These are phyloP conservation scores for Syngnathus floridae DNA, from an alignment of 2,113 vertebrate genomes.

Conservation along the genomic window DNA sequence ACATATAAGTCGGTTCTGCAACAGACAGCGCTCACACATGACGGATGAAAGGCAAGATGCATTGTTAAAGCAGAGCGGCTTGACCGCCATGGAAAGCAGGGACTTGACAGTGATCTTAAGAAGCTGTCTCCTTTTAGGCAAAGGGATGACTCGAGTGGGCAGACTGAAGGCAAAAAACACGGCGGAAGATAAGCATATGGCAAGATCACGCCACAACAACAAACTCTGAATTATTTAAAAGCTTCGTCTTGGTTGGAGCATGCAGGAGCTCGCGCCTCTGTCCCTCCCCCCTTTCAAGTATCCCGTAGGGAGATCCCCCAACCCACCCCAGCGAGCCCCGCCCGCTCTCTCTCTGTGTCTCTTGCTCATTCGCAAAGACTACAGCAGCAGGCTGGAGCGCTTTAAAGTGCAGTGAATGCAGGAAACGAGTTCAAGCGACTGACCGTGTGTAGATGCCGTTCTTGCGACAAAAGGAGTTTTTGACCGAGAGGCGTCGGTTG, in stretches of 20 bases:
- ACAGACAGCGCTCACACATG: slow-evolving; percentile 21
- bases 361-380: slow-evolving; percentile 62
- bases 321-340: slow-evolving; percentile 18
- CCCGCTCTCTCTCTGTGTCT: slow-evolving; percentile 30
- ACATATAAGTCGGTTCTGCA: slow-evolving; percentile 8
- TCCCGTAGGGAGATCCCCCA: slow-evolving; percentile 37
- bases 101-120: slow-evolving; percentile 40
- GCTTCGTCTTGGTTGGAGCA: slow-evolving; percentile 34
- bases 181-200: slow-evolving; percentile 43
- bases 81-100: slow-evolving; percentile 24
- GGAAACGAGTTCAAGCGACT: slow-evolving; percentile 21
- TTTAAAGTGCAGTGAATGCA: slow-evolving; percentile 51
- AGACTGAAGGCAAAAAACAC: slow-evolving; percentile 18
- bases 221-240: slow-evolving; percentile 63
- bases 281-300: slow-evolving; percentile 40
- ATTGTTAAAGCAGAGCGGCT: slow-evolving; percentile 35
- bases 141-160: slow-evolving; percentile 34
- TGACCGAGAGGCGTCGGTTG: slow-evolving; percentile 90
- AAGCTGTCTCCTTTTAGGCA: slow-evolving; percentile 39
- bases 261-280: slow-evolving; percentile 43
- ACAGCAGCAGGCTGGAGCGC: slow-evolving; percentile 42
- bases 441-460: slow-evolving; percentile 95
- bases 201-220: slow-evolving; percentile 20
- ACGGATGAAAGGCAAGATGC: slow-evolving; percentile 34
- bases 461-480: slow-evolving; percentile 96